Conservation (phyloP, 2,113 vertebrate species). For the Trematomus loennbergii region DNA sequence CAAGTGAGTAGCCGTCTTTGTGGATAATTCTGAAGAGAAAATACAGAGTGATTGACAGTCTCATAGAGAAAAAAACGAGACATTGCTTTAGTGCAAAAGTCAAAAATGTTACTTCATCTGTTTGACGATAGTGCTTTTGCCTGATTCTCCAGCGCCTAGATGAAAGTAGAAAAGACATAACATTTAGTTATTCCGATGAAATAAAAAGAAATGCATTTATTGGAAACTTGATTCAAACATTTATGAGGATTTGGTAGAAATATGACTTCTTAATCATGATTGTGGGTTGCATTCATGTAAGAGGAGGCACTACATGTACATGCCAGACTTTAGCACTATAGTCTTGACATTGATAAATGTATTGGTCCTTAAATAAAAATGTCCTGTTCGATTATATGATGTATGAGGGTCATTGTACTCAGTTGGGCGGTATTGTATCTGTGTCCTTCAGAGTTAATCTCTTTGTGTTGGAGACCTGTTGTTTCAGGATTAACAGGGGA, state of each 20-base stretch:
- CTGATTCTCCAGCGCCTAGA: constrained; percentile 95
- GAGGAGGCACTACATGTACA: not conserved
- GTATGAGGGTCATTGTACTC: not conserved
- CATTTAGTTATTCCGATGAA: not conserved
- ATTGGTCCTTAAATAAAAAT: not conserved
- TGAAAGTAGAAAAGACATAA: constrained; percentile 6
- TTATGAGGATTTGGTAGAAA: not conserved
- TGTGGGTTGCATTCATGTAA: not conserved
- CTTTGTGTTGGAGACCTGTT: constrained; percentile 60
- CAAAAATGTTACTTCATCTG: constrained; percentile 96
- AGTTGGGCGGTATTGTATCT: not conserved
- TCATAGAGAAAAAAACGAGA: not conserved
- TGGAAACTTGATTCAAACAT: not conserved
- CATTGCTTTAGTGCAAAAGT: not conserved
- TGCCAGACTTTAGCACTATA: not conserved
- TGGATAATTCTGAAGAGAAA: constrained; percentile 93
- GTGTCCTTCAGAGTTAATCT: constrained; percentile 62
- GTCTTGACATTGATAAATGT: not conserved
- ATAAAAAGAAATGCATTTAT: not conserved
- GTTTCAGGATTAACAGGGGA: constrained; percentile 75
- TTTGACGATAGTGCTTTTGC: constrained; percentile 99
- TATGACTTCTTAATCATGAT: not conserved
- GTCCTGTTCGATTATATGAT: not conserved
- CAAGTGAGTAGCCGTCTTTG: constrained; percentile 95
- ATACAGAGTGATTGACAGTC: not conserved